Evolutionary conservation across 2,888 invertebrate genomes (phyloP).

Genomic region (Heliconius erato): DNA sequence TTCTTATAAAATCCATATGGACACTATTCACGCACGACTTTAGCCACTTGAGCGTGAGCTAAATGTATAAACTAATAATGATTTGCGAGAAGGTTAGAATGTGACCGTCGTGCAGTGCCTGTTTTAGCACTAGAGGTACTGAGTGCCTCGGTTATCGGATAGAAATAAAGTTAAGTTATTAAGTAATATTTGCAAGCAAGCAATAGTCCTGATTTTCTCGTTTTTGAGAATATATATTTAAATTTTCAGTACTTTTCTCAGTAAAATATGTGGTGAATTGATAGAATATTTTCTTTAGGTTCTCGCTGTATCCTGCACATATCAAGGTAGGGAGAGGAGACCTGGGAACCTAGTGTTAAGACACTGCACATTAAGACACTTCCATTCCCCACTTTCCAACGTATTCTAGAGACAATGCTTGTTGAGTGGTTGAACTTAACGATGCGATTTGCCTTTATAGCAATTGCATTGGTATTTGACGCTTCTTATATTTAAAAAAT

Average conservation of each 20-base stretch:
- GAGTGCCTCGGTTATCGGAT: background rate
- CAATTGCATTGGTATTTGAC: too few relatives aligned
- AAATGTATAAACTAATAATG: background rate
- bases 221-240: background rate
- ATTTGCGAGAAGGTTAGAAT: constrained; percentile 16
- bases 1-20: background rate
- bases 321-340: background rate
- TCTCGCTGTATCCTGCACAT: too few relatives aligned
- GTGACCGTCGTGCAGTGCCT: constrained; percentile 2
- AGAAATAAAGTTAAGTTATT: background rate
- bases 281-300: background rate
- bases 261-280: background rate
- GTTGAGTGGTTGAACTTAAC: too few relatives aligned
- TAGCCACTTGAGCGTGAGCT: background rate
- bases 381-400: too few relatives aligned
- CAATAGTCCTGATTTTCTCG: too few relatives aligned
- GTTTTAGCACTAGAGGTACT: background rate
- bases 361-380: background rate
- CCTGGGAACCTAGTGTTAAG: background rate
- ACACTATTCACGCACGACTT: constrained; percentile 6
- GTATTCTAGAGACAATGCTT: too few relatives aligned
- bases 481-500: too few relatives aligned
- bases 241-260: background rate
- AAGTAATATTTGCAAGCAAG: background rate
- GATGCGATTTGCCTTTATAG: too few relatives aligned